These are phyloP conservation scores for Neoaliturus tenellus DNA, from an alignment of 2,888 invertebrate genomes.

Conservation along the genomic window DNA sequence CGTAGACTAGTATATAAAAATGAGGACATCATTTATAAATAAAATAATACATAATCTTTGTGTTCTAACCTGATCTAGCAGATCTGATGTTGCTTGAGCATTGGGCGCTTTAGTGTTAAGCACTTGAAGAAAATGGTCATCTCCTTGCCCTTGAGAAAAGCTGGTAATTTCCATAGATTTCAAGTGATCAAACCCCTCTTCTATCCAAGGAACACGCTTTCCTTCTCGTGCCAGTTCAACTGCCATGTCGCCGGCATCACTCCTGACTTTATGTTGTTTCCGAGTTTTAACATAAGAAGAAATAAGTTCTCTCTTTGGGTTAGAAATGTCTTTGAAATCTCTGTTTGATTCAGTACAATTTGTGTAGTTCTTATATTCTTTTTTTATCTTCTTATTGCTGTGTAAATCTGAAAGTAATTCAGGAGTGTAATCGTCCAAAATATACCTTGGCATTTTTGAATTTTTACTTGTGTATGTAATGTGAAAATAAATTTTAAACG, in stretches of 20 bases:
- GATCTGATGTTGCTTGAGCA: neutral
- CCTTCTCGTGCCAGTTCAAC: neutral
- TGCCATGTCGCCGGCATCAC: neutral
- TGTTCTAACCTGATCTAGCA: neutral
- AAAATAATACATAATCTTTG: too few species aligned
- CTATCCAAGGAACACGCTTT: neutral
- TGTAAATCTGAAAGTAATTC: neutral
- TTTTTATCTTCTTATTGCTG: neutral
- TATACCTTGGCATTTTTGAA: neutral
- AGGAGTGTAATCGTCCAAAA: neutral
- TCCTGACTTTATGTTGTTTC: neutral
- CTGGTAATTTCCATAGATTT: neutral
- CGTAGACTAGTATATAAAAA: too few species aligned
- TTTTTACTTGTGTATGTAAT: neutral
- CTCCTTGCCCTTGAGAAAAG: neutral
- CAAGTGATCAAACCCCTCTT: neutral
- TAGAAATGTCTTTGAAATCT: neutral
- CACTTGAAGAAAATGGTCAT: neutral
- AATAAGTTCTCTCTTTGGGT: neutral
- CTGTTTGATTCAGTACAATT: neutral
- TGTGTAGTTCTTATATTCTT: neutral
- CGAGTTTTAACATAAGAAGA: neutral
- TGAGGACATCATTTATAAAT: too few species aligned
- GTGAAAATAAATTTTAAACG: neutral
- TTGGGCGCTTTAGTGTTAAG: neutral